A percentile compares a stretch with the other conserved stretches of the same genome.
Conservation (phyloP, 2,113 vertebrate genomes). For the Donacobius atricapilla region DNA sequence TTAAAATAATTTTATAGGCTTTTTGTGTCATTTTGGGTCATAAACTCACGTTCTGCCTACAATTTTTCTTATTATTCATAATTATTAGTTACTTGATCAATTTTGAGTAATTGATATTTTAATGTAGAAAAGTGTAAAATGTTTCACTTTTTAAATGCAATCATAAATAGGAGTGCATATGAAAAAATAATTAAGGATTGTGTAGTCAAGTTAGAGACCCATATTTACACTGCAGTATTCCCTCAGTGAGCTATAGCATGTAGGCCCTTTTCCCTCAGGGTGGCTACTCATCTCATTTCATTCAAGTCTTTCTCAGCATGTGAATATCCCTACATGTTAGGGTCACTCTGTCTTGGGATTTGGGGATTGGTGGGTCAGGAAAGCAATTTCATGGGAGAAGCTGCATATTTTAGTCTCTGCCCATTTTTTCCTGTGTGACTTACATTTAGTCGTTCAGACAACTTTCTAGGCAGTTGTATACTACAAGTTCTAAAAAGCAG, state of each 20-base stretch:
- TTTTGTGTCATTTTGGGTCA: slow-evolving; percentile 26
- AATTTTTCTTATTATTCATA: slow-evolving; percentile 7
- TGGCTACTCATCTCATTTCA: not conserved
- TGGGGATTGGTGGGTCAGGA: not conserved
- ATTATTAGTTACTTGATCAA: not conserved
- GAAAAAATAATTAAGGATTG: not conserved
- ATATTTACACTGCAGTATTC: not conserved
- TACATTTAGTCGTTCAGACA: not conserved
- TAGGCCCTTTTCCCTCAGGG: not conserved
- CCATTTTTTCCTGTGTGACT: not conserved
- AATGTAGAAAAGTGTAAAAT: slow-evolving; percentile 28
- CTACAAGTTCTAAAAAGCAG: not conserved
- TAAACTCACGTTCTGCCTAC: slow-evolving; percentile 6
- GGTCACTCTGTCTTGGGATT: not conserved
- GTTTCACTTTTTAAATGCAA: slow-evolving; percentile 22
- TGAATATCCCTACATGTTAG: not conserved
- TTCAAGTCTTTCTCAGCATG: not conserved
- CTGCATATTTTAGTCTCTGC: not conserved
- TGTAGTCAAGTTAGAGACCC: not conserved
- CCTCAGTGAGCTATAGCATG: not conserved
- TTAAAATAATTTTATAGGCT: slow-evolving; percentile 28
- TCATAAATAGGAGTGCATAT: slow-evolving; percentile 58
- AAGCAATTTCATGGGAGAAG: not conserved
- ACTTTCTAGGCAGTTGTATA: not conserved
- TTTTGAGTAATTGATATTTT: slow-evolving; percentile 4